Percentiles rank a stretch among this genome's conserved stretches.
Conservation (phyloP, 2,797 vertebrate genomes). For the Enoplosus armatus region DNA sequence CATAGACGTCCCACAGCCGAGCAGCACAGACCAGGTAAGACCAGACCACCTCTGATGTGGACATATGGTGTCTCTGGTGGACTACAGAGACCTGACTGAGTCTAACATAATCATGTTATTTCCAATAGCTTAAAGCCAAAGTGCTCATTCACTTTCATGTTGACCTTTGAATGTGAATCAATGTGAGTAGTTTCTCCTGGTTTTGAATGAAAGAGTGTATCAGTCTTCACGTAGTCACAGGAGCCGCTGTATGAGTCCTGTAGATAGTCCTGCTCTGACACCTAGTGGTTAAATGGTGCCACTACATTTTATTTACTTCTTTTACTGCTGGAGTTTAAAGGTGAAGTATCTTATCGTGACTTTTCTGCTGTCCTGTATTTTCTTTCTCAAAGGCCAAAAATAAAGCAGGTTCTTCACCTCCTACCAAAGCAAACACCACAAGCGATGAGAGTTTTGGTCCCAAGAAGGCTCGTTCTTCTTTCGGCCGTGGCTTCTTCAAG, state of each 20-base stretch:
- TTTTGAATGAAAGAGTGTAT: slow-evolving; percentile 16
- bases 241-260: not conserved
- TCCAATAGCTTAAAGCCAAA: not conserved
- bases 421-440: slow-evolving; percentile 57
- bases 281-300: slow-evolving; percentile 44
- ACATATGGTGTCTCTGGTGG: not conserved
- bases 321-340: not conserved
- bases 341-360: not conserved
- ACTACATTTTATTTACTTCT: not conserved
- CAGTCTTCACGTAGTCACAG: slow-evolving; percentile 8
- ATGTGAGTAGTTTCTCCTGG: not conserved
- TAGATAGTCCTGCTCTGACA: slow-evolving; percentile 44
- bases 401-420: slow-evolving; percentile 78
- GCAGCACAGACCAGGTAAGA: slow-evolving; percentile 66
- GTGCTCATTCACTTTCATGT: not conserved
- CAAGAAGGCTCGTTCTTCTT: slow-evolving; percentile 92
- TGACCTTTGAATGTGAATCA: not conserved
- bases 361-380: not conserved
- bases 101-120: not conserved
- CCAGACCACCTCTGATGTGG: not conserved
- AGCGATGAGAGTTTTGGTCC: slow-evolving; percentile 88
- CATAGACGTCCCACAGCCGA: slow-evolving; percentile 7
- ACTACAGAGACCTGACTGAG: rapidly evolving
- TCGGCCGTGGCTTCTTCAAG: slow-evolving; percentile 96
- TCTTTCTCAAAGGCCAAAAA: slow-evolving; percentile 74